Evolutionary conservation across 64 coral and sea anemone genomes (phyloP).

Genomic region (Montipora efflorescens): DNA sequence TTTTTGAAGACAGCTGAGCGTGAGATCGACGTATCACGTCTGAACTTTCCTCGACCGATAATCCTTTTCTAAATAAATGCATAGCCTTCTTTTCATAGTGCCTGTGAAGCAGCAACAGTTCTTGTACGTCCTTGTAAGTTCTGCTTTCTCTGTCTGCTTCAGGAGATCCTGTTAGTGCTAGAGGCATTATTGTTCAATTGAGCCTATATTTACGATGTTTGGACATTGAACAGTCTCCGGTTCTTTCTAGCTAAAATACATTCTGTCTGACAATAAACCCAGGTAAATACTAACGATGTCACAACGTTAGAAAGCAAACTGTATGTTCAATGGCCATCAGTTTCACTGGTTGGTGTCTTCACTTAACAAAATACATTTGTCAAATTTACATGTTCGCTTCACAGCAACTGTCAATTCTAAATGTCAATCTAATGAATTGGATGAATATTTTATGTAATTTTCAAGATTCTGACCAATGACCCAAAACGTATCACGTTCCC

Average conservation of each 20-base stretch:
- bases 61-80: conserved; percentile 47
- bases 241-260: not conserved
- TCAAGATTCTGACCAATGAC: conserved; percentile 3
- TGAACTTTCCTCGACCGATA: not conserved
- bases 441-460: conserved; percentile 53
- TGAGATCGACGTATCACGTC: not conserved
- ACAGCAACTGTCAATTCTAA: not conserved
- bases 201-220: not conserved
- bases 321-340: not conserved
- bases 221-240: not conserved
- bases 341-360: not conserved
- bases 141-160: conserved; percentile 1
- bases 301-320: not conserved
- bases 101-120: conserved; percentile 32
- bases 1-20: too few relatives aligned
- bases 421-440: not conserved
- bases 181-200: conserved; percentile 4
- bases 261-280: not conserved
- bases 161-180: conserved; percentile 2
- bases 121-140: conserved; percentile 32
- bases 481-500: conserved; percentile 19
- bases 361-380: not conserved
- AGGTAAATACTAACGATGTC: not conserved
- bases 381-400: not conserved
- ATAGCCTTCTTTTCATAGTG: conserved; percentile 64